Evolutionary conservation across 2,113 vertebrate species (phyloP).

Genomic region (Labeo rohita): DNA sequence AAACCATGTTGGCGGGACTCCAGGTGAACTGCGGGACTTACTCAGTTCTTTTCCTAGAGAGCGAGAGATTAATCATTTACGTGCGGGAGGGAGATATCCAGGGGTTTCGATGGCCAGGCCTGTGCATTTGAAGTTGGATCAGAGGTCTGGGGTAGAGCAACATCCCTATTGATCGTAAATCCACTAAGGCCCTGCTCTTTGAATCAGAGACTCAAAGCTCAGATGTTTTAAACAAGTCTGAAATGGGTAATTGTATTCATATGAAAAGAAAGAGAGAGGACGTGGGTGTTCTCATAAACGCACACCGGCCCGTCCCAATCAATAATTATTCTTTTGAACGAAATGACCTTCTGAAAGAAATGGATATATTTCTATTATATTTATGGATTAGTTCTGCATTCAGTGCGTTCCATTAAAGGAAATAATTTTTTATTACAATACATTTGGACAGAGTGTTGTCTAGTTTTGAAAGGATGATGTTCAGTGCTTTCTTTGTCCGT

Average conservation of each 20-base stretch:
- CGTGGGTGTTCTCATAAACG: background rate
- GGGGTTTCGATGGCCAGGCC: background rate
- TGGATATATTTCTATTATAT: conserved; percentile 3
- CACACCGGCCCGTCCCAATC: background rate
- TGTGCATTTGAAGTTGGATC: conserved; percentile 38
- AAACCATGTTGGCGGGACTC: background rate
- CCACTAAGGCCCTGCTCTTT: background rate
- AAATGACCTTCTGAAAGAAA: background rate
- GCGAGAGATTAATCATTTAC: conserved; percentile 3
- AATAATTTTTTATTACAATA: conserved; percentile 5
- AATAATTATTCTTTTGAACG: background rate
- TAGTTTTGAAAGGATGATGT: background rate
- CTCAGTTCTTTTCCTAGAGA: conserved; percentile 3
- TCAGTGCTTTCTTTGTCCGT: background rate
- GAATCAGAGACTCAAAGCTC: background rate
- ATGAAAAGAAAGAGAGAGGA: conserved; percentile 23
- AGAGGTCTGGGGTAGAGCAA: conserved; percentile 14
- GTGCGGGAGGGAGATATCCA: background rate
- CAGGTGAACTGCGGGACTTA: background rate
- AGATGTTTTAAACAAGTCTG: background rate
- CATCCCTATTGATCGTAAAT: conserved; percentile 35
- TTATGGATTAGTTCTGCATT: background rate
- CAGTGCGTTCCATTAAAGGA: background rate
- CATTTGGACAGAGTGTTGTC: conserved; percentile 13
- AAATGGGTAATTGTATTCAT: conserved; percentile 1